phyloP scores from a whole-genome alignment of 2,797 vertebrate species.

The Ficedula albicollis region DNA sequence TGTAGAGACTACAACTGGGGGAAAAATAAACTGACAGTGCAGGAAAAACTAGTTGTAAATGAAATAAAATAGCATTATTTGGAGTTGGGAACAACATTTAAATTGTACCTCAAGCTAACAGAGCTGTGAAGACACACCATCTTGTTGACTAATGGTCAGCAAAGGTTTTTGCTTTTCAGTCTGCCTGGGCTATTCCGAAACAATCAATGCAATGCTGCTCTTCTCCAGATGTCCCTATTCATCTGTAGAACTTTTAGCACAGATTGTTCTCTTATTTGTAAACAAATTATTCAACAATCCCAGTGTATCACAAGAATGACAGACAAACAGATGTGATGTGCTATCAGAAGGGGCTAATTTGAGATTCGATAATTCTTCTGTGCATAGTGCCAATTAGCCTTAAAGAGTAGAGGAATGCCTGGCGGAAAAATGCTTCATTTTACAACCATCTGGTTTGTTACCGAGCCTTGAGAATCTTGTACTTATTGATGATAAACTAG shows the following conservation, averaged over 20 bases:
- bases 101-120: background rate
- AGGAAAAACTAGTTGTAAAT: background rate
- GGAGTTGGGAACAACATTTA: background rate
- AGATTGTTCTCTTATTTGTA: slow-evolving; percentile 51
- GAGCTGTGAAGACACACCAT: background rate
- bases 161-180: background rate
- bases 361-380: slow-evolving; percentile 3
- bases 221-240: slow-evolving; percentile 46
- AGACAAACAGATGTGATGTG: slow-evolving; percentile 42
- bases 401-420: slow-evolving; percentile 16
- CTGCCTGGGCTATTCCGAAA: background rate
- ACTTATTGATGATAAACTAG: background rate
- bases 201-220: background rate
- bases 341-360: slow-evolving; percentile 10
- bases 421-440: background rate
- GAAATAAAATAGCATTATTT: background rate
- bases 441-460: background rate
- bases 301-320: background rate
- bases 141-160: background rate
- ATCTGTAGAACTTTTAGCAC: slow-evolving; percentile 50
- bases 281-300: slow-evolving; percentile 50
- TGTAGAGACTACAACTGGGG: background rate
- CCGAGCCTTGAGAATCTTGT: background rate
- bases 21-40: background rate
- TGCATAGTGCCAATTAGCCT: background rate